Conservation (phyloP, 2,113 vertebrate species). For the Orientallactaga bullata region DNA sequence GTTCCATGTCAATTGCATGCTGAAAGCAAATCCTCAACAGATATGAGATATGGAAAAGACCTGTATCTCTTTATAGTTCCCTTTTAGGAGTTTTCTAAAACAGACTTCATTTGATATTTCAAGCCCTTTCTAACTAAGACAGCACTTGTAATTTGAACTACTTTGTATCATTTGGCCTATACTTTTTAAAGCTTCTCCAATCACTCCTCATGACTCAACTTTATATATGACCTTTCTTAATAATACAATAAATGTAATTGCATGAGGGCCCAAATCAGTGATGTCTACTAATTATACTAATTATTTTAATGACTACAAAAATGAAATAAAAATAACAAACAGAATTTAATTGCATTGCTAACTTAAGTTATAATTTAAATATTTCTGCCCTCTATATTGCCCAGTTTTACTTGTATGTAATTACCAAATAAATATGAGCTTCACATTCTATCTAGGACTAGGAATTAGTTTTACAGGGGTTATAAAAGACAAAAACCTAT, state of each 20-base stretch:
- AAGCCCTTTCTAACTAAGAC: slow-evolving; percentile 68
- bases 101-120: slow-evolving; percentile 74
- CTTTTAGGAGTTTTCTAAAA: slow-evolving; percentile 54
- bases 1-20: slow-evolving; percentile 63
- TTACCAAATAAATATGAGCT: background rate
- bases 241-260: slow-evolving; percentile 2
- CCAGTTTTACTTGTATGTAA: background rate
- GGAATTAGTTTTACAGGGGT: background rate
- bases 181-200: slow-evolving; percentile 60
- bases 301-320: background rate
- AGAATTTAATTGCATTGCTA: slow-evolving; percentile 25
- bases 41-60: slow-evolving; percentile 70
- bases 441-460: background rate
- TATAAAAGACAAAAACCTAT: background rate
- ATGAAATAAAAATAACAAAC: background rate
- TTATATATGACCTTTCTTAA: slow-evolving; percentile 56
- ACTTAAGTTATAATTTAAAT: background rate
- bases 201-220: slow-evolving; percentile 29
- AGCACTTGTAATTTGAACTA: slow-evolving; percentile 77
- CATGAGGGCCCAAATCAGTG: background rate
- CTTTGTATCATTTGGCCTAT: slow-evolving; percentile 71
- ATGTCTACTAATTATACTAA: background rate
- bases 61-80: slow-evolving; percentile 53
- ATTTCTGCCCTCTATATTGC: background rate
- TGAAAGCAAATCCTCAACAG: slow-evolving; percentile 72